Evolutionary conservation across 2,113 vertebrate species (phyloP).

Genomic region (Struthio camelus): DNA sequence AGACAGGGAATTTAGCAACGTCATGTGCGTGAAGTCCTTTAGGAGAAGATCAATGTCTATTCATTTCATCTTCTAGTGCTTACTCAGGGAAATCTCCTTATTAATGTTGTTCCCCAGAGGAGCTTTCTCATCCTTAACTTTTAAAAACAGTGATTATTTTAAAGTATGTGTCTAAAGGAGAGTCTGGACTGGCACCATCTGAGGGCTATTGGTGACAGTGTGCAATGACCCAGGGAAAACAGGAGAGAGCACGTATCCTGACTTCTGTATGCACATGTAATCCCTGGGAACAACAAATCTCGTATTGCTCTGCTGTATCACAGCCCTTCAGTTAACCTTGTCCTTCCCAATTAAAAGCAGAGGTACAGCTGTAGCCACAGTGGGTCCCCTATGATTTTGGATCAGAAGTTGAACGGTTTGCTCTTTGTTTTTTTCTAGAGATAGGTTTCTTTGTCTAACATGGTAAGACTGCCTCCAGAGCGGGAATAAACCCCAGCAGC

Average conservation of each 20-base stretch:
- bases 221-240: not conserved
- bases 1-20: constrained; percentile 57
- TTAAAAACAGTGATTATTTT: not conserved
- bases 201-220: not conserved
- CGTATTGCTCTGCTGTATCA: not conserved
- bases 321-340: not conserved
- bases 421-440: not conserved
- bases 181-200: not conserved
- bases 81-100: constrained; percentile 45
- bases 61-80: constrained; percentile 57
- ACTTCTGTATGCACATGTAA: not conserved
- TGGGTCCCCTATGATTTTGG: not conserved
- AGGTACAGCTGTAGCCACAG: too few species aligned
- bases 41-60: constrained; percentile 54
- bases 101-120: constrained; percentile 4
- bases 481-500: too few species aligned
- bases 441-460: not conserved
- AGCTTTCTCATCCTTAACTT: not conserved
- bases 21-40: constrained; percentile 39
- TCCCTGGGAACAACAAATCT: not conserved
- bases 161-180: not conserved
- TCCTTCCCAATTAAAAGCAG: not conserved
- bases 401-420: too few species aligned
- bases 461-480: not conserved
- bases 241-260: not conserved